phyloP scores from a whole-genome alignment of 2,797 vertebrate genomes.

The Gymnothorax reevesii region DNA sequence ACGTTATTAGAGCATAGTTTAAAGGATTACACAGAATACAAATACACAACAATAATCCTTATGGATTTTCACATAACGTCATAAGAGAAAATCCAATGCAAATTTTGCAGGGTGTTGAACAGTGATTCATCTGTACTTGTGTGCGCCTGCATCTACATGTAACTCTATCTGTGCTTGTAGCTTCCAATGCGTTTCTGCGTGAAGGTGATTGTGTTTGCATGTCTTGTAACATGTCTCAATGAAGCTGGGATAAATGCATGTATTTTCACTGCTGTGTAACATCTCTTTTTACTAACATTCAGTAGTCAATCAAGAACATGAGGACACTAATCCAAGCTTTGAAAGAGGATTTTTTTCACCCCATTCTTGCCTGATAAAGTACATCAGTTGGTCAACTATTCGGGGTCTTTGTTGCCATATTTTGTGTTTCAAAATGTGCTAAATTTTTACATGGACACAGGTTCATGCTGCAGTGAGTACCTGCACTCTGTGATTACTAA shows the following conservation, averaged over 20 bases:
- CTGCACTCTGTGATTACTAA: no score
- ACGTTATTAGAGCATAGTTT: slow-evolving; percentile 59
- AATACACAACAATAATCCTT: slow-evolving; percentile 55
- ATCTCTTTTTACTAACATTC: no score
- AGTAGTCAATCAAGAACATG: no score
- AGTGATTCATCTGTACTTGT: neutral
- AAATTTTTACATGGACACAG: no score
- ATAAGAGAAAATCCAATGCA: slow-evolving; percentile 18
- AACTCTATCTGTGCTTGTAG: neutral
- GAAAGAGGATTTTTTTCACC: no score
- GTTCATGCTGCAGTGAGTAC: no score
- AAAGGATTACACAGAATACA: slow-evolving; percentile 55
- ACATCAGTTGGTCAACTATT: no score
- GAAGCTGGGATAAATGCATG: neutral
- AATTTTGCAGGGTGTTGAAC: neutral
- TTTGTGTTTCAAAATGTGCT: no score
- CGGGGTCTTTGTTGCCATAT: no score
- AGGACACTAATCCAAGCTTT: neutral
- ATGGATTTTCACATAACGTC: slow-evolving; percentile 48
- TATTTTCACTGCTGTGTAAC: no score
- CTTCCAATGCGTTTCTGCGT: no score
- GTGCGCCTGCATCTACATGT: neutral
- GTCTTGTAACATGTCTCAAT: neutral
- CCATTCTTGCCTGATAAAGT: no score
- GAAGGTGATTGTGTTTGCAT: neutral